phyloP scores from a whole-genome alignment of 2,888 invertebrate species.

The Lamellibrachia columna region DNA sequence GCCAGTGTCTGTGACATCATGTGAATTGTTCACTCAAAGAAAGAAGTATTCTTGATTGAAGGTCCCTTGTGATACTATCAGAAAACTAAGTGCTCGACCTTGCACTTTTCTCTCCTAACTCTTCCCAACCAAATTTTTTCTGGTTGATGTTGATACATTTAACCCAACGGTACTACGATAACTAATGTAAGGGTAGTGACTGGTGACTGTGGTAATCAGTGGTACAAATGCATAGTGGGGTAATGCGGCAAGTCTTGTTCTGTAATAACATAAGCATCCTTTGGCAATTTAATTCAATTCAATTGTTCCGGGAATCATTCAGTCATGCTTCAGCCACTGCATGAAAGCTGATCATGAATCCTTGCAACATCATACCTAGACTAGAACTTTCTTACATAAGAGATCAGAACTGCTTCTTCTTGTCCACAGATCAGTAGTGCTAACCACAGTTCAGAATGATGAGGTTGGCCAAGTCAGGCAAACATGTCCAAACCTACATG shows the following conservation, averaged over 20 bases:
- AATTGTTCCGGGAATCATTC: too few relatives aligned
- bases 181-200: too few relatives aligned
- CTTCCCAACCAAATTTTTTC: background rate
- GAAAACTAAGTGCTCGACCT: background rate
- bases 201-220: too few relatives aligned
- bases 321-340: too few relatives aligned
- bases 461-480: background rate
- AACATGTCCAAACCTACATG: too few relatives aligned
- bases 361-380: background rate
- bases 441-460: background rate
- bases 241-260: too few relatives aligned
- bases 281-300: too few relatives aligned
- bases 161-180: too few relatives aligned
- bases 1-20: background rate
- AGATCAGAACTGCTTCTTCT: background rate
- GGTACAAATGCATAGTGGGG: too few relatives aligned
- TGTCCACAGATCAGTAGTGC: background rate
- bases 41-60: background rate
- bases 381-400: background rate
- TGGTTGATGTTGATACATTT: background rate
- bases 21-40: background rate
- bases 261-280: too few relatives aligned
- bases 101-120: background rate
- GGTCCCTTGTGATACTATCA: background rate
- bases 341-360: background rate